Base-by-base conservation (phyloP, 2,888 invertebrate species). In the Timema cristinae region DNA sequence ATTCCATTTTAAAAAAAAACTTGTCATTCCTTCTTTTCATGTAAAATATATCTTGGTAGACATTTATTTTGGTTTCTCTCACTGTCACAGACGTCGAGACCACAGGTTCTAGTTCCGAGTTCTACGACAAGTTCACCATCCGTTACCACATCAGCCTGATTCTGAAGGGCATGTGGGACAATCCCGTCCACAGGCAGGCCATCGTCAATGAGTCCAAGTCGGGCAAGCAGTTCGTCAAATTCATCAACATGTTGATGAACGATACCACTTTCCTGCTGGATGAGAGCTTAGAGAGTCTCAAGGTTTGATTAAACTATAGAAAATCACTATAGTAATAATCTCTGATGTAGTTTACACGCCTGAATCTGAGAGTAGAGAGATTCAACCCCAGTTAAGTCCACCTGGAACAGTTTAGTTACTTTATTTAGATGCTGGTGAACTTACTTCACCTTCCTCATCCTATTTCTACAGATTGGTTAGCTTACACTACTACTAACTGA, bases 41-140 rank as follows among this genome's bases (percentile, higher is more conserved):
- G 63, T 7, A 59, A 32, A 32, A 32, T 32, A 32, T 32, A 32
- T 32, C 32, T 32, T 32, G 32, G 32, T 32, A 4, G 32, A 32
- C 4, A 32, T 32, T 32, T 32, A 32, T 32, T 32, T 32, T 32
- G 32, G 32, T 32, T 32, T 32, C 32, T 32, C 32, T 32, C 32
- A 32, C 32, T 72, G 11, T 77, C 79, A 11, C 77, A 78, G 97
- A 97, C 79, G 95, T 98, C 71, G 98, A 98, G 85, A 94, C 95
- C 11, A 98, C 98, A 10, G 98, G 98, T 10, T 94, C 97, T 77
- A 96, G 95, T 83, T 96, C 95, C 52, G 99, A 99, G 84, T 99
- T 99, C 84, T 99, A 98, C 80, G 98, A 98, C 84, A 99, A 99
- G 84, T 99, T 99, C 83, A 95, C 96, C 11, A 98, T 99, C 78